A percentile compares a stretch with the other conserved stretches of the same genome.
phyloP scores from a whole-genome alignment of 2,888 invertebrate species.

The Tinea trinotella region DNA sequence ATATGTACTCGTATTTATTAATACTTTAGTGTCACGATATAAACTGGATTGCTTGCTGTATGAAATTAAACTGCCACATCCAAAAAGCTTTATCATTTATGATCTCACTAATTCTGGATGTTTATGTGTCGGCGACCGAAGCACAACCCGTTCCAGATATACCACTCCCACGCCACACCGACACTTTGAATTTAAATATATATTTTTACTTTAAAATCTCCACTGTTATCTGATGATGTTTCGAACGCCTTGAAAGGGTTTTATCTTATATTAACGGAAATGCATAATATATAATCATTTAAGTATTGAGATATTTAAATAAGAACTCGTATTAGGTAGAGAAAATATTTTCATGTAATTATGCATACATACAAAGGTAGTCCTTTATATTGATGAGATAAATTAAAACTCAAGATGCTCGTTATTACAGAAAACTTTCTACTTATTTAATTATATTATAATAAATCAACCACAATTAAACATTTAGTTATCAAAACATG shows the following conservation, averaged over 20 bases:
- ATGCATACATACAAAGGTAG: too few species aligned
- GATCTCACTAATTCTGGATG: conserved; percentile 52
- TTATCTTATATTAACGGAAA: not conserved
- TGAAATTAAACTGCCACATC: conserved; percentile 11
- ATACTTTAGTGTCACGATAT: too few species aligned
- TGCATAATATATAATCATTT: too few species aligned
- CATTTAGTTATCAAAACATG: not conserved
- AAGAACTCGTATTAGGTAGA: too few species aligned
- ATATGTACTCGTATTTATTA: too few species aligned
- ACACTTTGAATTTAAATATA: conserved; percentile 24
- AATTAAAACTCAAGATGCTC: too few species aligned
- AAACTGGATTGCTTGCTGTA: too few species aligned
- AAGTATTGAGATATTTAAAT: too few species aligned
- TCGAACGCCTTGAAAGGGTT: not conserved
- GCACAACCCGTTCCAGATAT: conserved; percentile 36
- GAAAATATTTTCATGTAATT: too few species aligned
- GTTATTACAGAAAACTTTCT: too few species aligned
- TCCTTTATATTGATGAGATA: too few species aligned
- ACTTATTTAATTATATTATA: not conserved
- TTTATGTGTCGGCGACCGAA: conserved; percentile 59
- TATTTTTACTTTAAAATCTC: conserved; percentile 1
- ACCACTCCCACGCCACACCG: conserved; percentile 51
- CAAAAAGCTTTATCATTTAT: not conserved
- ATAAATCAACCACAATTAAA: not conserved
- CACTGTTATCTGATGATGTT: not conserved